Base-by-base conservation (phyloP, 2,888 invertebrate species). In the Eupithecia subumbrata region DNA sequence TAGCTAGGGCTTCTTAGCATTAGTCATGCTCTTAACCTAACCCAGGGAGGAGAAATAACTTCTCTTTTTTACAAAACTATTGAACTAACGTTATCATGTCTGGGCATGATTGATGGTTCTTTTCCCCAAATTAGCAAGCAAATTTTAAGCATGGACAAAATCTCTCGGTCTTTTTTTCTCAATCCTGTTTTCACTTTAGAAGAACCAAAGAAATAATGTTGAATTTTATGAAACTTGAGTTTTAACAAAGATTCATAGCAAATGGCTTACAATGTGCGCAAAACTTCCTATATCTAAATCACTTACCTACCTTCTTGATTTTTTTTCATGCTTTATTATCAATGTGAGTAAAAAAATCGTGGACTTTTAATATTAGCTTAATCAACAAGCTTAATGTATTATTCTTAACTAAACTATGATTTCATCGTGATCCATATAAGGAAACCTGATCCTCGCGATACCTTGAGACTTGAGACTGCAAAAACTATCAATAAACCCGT, bases 381-480 rank as follows among this genome's bases (percentile, higher is more conserved):
- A 67, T 67, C n/a, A 68, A 45, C 43, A 43, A 43, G 2, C n/a
- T 45, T 67, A n/a, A 60, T 63, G 63, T 70, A 64, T 71, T 69
- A 56, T 70, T 67, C 56, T 69, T 11, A 70, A 69, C 71, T 70
- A 45, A 75, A 73, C 76, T 72, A 78, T 78, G 81, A 84, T 84
- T 83, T 81, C 83, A 83, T 83, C 82, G 78, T 75, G 48, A 66
- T 76, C 82, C 84, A 85, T 88, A 89, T 76, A 90, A 84, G 92
- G 92, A 90, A 92, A 90, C 91, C 85, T 85, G 89, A 83, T 85
- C 82, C 81, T 83, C 81, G 71, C 76, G 64, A 79, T 86, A 80
- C 90, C 91, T 92, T 90, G 90, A 87, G 83, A 81, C n/a, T n/a
- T n/a, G n/a, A n/a, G n/a, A 75, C 77, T 83, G 85, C 84, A 88